phyloP scores from a whole-genome alignment of 2,797 vertebrate species.

The Manis crassicaudata region DNA sequence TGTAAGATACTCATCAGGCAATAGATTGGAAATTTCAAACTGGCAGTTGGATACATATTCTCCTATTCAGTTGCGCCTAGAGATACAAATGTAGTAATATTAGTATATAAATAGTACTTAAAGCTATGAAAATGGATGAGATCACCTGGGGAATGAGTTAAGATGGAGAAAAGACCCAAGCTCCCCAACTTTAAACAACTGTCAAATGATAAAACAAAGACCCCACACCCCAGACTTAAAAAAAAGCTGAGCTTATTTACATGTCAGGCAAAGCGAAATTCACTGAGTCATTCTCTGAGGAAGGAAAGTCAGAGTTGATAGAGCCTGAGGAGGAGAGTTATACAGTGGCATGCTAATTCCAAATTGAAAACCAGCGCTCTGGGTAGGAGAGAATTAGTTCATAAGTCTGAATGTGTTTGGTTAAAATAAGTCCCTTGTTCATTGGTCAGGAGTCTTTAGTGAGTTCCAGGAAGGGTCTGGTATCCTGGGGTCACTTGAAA shows the following conservation, averaged over 20 bases:
- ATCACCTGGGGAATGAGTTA: background rate
- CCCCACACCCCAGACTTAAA: background rate
- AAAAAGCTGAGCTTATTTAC: background rate
- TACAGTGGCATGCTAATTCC: background rate
- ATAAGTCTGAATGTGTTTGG: background rate
- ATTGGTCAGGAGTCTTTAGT: background rate
- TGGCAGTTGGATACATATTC: background rate
- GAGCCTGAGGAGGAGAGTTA: background rate
- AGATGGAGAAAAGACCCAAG: background rate
- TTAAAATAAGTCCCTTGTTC: background rate
- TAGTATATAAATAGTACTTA: background rate
- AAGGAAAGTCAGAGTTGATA: background rate
- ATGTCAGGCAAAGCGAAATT: slow-evolving; percentile 6
- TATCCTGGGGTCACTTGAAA: background rate
- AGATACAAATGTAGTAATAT: background rate
- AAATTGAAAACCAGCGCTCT: background rate
- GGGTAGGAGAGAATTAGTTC: background rate
- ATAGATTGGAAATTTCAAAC: background rate
- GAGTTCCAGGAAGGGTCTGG: background rate
- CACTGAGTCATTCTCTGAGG: background rate
- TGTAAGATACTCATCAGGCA: background rate
- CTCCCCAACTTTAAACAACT: background rate
- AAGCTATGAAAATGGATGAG: background rate
- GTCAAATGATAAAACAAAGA: slow-evolving; percentile 25
- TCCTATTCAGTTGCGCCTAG: background rate